phyloP scores from a whole-genome alignment of 1,140 invertebrate genomes.

The Melipona quadrifasciata region DNA sequence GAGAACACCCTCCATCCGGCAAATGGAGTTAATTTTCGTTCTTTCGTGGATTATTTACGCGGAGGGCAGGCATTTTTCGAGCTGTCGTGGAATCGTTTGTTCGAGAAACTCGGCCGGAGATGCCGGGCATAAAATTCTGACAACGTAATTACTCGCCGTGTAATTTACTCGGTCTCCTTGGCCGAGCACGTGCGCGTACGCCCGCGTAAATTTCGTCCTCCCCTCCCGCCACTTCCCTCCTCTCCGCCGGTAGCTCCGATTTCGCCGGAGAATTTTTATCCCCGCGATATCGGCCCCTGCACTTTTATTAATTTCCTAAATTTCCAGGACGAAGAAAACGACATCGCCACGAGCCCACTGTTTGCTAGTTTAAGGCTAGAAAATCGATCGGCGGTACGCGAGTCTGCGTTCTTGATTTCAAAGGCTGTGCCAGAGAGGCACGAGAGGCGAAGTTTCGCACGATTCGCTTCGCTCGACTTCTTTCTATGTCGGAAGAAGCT shows the following conservation, averaged over 20 bases:
- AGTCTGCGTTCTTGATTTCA: not conserved
- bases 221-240: too few species aligned
- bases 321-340: not conserved
- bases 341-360: too few species aligned
- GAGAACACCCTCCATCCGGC: not conserved
- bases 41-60: slow-evolving; percentile 30
- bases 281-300: too few species aligned
- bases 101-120: not conserved
- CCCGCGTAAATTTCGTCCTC: slow-evolving; percentile 29
- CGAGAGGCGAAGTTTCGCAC: not conserved
- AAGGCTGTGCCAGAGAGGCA: not conserved
- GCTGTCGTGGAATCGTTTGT: slow-evolving; percentile 30
- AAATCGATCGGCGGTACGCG: not conserved
- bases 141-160: slow-evolving; percentile 50
- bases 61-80: not conserved
- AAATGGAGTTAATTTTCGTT: slow-evolving; percentile 23
- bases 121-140: slow-evolving; percentile 39
- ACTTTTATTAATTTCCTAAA: slow-evolving; percentile 27
- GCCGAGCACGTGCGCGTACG: slow-evolving; percentile 1
- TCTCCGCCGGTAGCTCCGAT: not conserved
- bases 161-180: slow-evolving; percentile 24
- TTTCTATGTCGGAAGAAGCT: too few species aligned
- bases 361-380: not conserved
- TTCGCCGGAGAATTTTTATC: not conserved
- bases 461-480: not conserved